Percentiles rank a stretch among this genome's conserved stretches.
Evolutionary conservation across 2,888 invertebrate genomes (phyloP).

Genomic region (Parelbella ahira): DNA sequence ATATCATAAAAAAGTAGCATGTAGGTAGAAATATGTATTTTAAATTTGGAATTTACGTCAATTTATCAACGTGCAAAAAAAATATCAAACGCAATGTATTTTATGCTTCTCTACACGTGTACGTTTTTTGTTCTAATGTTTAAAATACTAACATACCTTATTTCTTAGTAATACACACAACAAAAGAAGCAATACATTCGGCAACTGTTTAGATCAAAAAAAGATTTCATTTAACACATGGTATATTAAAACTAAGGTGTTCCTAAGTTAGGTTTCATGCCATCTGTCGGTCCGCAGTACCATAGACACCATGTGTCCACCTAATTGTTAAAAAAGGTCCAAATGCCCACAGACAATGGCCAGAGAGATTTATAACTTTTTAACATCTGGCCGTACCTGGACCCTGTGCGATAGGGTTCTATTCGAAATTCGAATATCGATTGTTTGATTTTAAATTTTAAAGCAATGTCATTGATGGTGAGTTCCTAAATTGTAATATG

Average conservation of each 20-base stretch:
- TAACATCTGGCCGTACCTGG: slow-evolving; percentile 62
- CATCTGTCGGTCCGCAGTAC: slow-evolving; percentile 44
- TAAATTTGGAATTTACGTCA: too few relatives aligned
- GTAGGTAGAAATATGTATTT: too few relatives aligned
- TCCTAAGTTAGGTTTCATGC: slow-evolving; percentile 21
- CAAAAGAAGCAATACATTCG: neutral
- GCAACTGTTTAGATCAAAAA: slow-evolving; percentile 17
- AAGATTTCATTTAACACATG: slow-evolving; percentile 23
- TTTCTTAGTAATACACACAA: too few relatives aligned
- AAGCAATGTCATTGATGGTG: too few relatives aligned
- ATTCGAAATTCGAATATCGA: too few relatives aligned
- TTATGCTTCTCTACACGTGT: too few relatives aligned
- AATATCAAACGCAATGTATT: too few relatives aligned
- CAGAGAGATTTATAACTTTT: slow-evolving; percentile 53
- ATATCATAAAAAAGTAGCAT: too few relatives aligned
- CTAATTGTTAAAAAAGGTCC: slow-evolving; percentile 55
- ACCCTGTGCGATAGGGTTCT: slow-evolving; percentile 40
- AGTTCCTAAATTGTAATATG: too few relatives aligned
- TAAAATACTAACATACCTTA: neutral
- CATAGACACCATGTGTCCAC: slow-evolving; percentile 58
- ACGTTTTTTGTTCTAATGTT: neutral
- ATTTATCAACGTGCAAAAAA: too few relatives aligned
- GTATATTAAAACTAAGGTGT: slow-evolving; percentile 18
- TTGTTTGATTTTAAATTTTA: too few relatives aligned
- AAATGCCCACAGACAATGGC: slow-evolving; percentile 56